A percentile compares a stretch with the other conserved stretches of the same genome.
These are phyloP conservation scores for Alosa sapidissima DNA, from an alignment of 2,797 vertebrate genomes.

Conservation along the genomic window DNA sequence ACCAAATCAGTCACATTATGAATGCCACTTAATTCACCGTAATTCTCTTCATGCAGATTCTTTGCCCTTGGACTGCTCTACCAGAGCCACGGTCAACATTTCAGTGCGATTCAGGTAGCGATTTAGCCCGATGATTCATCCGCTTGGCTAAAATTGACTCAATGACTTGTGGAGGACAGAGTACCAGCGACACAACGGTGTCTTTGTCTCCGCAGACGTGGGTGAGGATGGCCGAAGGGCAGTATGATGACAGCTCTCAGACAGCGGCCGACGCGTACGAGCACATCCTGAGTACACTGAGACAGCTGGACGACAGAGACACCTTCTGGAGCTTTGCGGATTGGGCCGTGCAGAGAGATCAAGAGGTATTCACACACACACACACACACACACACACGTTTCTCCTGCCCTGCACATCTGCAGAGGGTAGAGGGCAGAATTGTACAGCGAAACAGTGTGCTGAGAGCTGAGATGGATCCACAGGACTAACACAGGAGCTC, in stretches of 20 bases:
- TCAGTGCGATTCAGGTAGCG: slow-evolving; percentile 65
- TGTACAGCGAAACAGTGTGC: slow-evolving; percentile 44
- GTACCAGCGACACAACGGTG: background rate
- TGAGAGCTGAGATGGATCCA: background rate
- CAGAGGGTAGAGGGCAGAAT: slow-evolving; percentile 63
- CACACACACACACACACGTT: background rate
- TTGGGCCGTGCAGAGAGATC: slow-evolving; percentile 67
- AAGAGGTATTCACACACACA: slow-evolving; percentile 56
- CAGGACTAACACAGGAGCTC: background rate
- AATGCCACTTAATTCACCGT: too few relatives aligned
- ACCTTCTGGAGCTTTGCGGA: slow-evolving; percentile 66
- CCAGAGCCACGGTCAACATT: slow-evolving; percentile 60
- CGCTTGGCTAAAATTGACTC: background rate
- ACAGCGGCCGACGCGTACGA: slow-evolving; percentile 53
- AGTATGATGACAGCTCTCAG: slow-evolving; percentile 49
- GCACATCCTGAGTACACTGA: slow-evolving; percentile 64
- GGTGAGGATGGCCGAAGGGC: slow-evolving; percentile 65
- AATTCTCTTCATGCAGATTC: slow-evolving; percentile 53
- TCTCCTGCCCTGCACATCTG: background rate
- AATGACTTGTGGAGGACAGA: background rate
- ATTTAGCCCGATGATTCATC: background rate
- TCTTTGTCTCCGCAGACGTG: slow-evolving; percentile 61
- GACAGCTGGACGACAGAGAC: slow-evolving; percentile 58
- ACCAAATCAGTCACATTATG: too few relatives aligned
- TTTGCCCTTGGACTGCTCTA: slow-evolving; percentile 70